Percentiles rank a stretch among this genome's conserved stretches.
These are phyloP conservation scores for Pagrus major DNA, from an alignment of 2,113 vertebrate genomes.

Conservation along the genomic window DNA sequence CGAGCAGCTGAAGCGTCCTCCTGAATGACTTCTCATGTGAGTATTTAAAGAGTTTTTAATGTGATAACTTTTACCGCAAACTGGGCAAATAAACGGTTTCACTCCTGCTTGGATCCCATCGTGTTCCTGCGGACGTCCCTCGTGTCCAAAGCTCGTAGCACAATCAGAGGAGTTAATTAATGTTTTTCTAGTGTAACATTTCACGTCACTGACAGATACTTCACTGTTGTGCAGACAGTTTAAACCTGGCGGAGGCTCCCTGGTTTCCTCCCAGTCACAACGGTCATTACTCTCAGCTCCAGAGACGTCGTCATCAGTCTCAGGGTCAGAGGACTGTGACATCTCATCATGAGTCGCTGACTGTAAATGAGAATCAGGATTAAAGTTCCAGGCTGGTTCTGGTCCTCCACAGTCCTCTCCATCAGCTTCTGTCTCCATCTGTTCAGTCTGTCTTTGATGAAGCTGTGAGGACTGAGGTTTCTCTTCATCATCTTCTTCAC, in stretches of 20 bases:
- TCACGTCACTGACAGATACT: background rate
- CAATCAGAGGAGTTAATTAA: background rate
- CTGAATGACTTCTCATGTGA: background rate
- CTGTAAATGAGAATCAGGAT: too few species aligned
- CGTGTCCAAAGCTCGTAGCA: background rate
- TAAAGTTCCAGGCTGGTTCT: too few species aligned
- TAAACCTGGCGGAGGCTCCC: background rate
- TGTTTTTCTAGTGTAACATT: background rate
- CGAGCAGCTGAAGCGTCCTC: too few species aligned
- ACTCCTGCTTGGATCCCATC: background rate
- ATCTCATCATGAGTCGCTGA: background rate
- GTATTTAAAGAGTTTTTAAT: accelerated
- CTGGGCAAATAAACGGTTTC: background rate
- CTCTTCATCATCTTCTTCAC: constrained; percentile 1
- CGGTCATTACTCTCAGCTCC: background rate
- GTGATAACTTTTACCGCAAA: background rate
- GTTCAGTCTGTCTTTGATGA: background rate
- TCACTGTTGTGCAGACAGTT: background rate
- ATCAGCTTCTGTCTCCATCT: background rate
- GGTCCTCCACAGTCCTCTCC: constrained; percentile 1
- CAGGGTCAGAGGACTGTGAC: background rate
- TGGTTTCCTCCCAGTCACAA: background rate
- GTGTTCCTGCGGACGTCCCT: background rate
- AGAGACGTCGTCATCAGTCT: background rate
- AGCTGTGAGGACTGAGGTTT: background rate